A percentile compares a stretch with the other conserved stretches of the same genome.
phyloP scores from a whole-genome alignment of 92 coral and sea anemone species.

The Epizoanthus illoricatus region DNA sequence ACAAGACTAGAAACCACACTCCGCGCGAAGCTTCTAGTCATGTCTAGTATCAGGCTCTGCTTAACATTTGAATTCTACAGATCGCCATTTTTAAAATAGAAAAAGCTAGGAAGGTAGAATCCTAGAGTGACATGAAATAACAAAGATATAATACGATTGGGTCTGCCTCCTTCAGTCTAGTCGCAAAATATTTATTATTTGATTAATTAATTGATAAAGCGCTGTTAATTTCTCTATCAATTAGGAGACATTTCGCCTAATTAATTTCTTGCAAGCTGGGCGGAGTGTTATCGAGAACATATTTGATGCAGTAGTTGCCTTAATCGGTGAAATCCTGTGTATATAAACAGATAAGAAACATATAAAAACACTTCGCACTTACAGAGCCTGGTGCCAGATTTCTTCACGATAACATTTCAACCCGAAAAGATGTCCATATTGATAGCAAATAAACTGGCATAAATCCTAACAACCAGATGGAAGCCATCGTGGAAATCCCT shows the following conservation, averaged over 20 bases:
- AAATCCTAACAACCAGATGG: background rate
- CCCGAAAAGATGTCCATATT: conserved; percentile 24
- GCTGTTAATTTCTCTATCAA: conserved; percentile 22
- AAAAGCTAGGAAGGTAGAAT: too few species aligned
- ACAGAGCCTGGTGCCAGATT: conserved; percentile 16
- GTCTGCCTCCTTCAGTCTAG: too few species aligned
- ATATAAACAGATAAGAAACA: conserved; percentile 24
- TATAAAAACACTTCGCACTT: background rate
- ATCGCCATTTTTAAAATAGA: too few species aligned
- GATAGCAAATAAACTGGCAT: conserved; percentile 26
- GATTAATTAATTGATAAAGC: conserved; percentile 41
- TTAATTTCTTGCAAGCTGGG: conserved; percentile 28
- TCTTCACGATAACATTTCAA: conserved; percentile 17
- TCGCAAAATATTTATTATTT: conserved; percentile 2
- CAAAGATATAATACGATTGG: background rate
- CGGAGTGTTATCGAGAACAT: conserved; percentile 20
- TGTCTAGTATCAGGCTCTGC: too few species aligned
- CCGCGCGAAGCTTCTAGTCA: too few species aligned
- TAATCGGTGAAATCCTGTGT: conserved; percentile 32
- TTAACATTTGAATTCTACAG: too few species aligned
- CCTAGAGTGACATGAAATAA: background rate
- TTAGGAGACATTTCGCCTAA: background rate
- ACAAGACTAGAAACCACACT: too few species aligned
- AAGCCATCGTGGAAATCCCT: background rate
- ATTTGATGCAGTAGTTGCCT: background rate